Base-by-base conservation (phyloP, 2,888 invertebrate genomes). In the Lithophane socia region DNA sequence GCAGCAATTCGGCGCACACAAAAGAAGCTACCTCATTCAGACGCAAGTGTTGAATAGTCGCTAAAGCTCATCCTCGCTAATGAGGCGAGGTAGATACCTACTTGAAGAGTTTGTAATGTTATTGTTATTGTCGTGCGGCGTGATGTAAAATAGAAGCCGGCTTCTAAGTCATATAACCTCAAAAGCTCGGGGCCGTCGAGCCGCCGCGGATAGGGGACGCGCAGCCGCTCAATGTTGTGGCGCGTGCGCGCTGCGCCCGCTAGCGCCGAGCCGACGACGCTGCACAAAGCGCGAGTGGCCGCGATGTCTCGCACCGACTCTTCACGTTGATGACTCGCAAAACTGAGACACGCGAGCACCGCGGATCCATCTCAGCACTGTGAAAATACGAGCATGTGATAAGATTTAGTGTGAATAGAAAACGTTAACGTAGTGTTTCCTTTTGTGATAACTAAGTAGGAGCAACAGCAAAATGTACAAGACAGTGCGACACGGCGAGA, bases 401-500 rank as follows among this genome's bases (percentile, higher is more conserved):
- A 92, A 89, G 88, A 90, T 89, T 91, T 90, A 88, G 85, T 88
- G 92, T 92, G 87, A 87, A 83, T 89, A 88, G 85, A 86, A 90
- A 92, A 91, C 86, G 91, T 90, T 81, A 84, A 74, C 74, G 89
- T 94, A 95, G 95, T 95, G 94, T 93, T 94, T 93, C 91, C 91
- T 93, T 93, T 92, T 90, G 93, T 93, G 91, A 91, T 85, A 86
- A 79, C 91, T 87, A 89, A 89, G 87, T 91, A 92, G 90, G 84
- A 89, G 86, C 91, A 78, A 89, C 89, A 90, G 76, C 77, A 96
- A 91, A 90, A 98, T 98, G 98, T 98, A 98, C 95, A 98, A 98
- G 95, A 98, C 98, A 88, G 98, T 98, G 92, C 96, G 98, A 84
- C 98, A 98, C 93, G 98, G 98, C 83, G 98, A 98, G 93, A 97